Base-by-base conservation (phyloP, 2,113 vertebrate species). In the Psilopsiagon aymara region DNA sequence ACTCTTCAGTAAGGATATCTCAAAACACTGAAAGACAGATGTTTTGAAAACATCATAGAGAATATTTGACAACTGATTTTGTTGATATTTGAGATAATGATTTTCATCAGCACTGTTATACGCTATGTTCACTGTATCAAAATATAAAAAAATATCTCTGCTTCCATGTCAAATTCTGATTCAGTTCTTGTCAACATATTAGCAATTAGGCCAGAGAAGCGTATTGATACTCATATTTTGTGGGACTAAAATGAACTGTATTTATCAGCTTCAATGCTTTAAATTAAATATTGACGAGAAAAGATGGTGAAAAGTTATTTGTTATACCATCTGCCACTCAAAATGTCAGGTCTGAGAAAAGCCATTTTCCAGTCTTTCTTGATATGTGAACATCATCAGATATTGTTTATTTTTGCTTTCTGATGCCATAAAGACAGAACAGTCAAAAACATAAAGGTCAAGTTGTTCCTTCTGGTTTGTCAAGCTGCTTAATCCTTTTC, bases 271-370 rank as follows among this genome's bases (percentile, higher is more conserved):
- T 88, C 46, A 71, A 23, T 28, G 7, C 16, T 75, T 89, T 82
- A 87, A 91, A 91, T 53, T 91, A 91, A 95, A 95, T 86, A 92
- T 92, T 94, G 89, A 91, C 44, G 76, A 62, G 89, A 86, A 88
- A 91, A 75, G 29, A 88, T 71, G 39, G 24, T 25, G 27, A 11
- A 69, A 91, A 76, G 64, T 62, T 94, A 88, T 89, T 95, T 95
- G 39, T 75, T 89, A 52, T 69, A 55, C 60, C 83, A 93, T 84
- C 91, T 96, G 94, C 66, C 92, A 91, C 77, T 94, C 93, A 94
- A 76, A 95, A 92, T 91, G 76, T 81, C 80, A 92, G 81, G 73
- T 47, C 68, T 81, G 11, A 86, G 77, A 21, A 92, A 60, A 79
- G 44, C 31, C 46, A 35, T 91, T 91, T 92, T 57, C 64, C 37